Base-by-base conservation (phyloP, 2,888 invertebrate species). In the Habrosyne pyritoides region DNA sequence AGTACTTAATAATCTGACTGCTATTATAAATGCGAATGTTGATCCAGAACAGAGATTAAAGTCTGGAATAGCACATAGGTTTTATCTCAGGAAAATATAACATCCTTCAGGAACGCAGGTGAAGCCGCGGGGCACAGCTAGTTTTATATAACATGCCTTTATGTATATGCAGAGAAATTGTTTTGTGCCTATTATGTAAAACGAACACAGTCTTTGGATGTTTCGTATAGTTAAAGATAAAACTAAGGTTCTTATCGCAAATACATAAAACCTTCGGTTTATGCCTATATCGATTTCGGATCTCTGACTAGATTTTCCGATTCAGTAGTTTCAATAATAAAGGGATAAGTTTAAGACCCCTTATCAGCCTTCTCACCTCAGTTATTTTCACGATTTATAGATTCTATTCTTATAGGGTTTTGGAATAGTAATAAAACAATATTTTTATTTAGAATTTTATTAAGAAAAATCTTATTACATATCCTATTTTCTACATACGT, bases 401-500 rank as follows among this genome's bases (percentile, higher is more conserved):
- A 47, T 3, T 8, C 10, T 21, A 18, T 22, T 1, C 12, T 22
- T 12, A n/a, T 21, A 54, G 0, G n/a, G n/a, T n/a, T n/a, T n/a
- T n/a, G n/a, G n/a, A n/a, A n/a, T n/a, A 36, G 42, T n/a, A 57
- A 47, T 47, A 52, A 60, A 52, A 48, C 26, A 42, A 14, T n/a
- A n/a, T 26, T 53, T 12, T 56, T 53, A 26, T 14, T 53, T 10
- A 7, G 8, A 21, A 24, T 55, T 66, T 71, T 71, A 67, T 69
- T 69, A 67, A 68, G 59, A 71, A 71, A 73, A 67, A 58, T 53
- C 64, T 63, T 72, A 63, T 21, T 50, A 50, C 28, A 53, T 57
- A 61, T 48, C 59, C 61, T 69, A 67, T 54, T 47, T 47, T 58
- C 68, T 69, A 71, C 65, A 60, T 66, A 63, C 61, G 64, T 57